phyloP scores from a whole-genome alignment of 2,797 vertebrate genomes.

The Pogonophryne albipinna region DNA sequence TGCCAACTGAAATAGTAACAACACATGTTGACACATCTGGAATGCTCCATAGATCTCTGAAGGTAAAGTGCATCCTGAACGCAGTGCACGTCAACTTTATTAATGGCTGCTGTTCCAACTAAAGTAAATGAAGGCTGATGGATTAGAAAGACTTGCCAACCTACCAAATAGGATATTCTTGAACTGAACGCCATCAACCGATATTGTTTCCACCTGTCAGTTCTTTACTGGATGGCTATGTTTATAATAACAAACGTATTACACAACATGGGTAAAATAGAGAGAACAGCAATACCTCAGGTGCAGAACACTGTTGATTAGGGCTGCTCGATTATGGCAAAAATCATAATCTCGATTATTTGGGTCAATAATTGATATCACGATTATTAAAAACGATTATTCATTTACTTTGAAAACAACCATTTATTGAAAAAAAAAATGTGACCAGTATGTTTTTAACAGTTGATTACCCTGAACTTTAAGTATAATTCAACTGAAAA shows the following conservation, averaged over 20 bases:
- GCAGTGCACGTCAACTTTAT: background rate
- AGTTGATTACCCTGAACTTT: too few relatives aligned
- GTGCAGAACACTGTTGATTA: background rate
- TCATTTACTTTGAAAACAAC: too few relatives aligned
- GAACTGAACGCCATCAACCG: background rate
- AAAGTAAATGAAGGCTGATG: slow-evolving; percentile 1
- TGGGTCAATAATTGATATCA: too few relatives aligned
- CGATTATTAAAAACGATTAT: too few relatives aligned
- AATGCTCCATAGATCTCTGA: background rate
- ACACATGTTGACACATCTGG: background rate
- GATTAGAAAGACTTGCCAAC: background rate
- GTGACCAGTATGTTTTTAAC: too few relatives aligned
- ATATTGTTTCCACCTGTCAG: background rate
- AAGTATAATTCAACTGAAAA: too few relatives aligned
- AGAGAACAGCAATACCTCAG: background rate
- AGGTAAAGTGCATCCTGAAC: background rate
- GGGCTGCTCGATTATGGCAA: too few relatives aligned
- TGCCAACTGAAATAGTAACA: slow-evolving; percentile 4
- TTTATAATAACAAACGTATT: background rate
- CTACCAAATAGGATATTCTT: background rate
- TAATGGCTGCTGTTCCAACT: background rate
- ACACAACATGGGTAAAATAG: background rate
- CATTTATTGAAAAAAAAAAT: too few relatives aligned
- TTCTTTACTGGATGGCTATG: slow-evolving; percentile 1
- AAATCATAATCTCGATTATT: too few relatives aligned